phyloP scores from a whole-genome alignment of 2,888 invertebrate species.

The Hyposoter didymator region DNA sequence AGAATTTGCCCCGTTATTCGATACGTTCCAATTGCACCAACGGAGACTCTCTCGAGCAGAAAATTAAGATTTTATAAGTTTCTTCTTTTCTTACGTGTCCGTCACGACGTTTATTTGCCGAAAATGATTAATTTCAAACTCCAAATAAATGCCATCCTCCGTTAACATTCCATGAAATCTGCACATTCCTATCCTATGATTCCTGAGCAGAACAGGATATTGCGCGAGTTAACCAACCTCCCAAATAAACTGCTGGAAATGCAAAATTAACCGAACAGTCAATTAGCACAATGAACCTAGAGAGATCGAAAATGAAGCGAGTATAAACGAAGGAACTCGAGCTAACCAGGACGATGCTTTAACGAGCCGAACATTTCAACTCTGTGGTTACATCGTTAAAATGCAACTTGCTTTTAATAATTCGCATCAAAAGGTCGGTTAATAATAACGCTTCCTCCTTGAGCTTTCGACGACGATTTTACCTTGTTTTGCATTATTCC shows the following conservation, averaged over 20 bases:
- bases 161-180: not conserved
- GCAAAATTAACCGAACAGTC: conserved; percentile 49
- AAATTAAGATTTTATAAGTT: not conserved
- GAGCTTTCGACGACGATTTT: not conserved
- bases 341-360: conserved; percentile 43
- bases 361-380: conserved; percentile 56
- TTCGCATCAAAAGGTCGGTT: conserved; percentile 41
- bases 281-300: conserved; percentile 44
- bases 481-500: not conserved
- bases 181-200: not conserved
- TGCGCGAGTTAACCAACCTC: not conserved
- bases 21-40: not conserved
- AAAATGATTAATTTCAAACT: not conserved
- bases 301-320: conserved; percentile 7
- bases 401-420: conserved; percentile 47
- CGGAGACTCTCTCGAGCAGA: not conserved
- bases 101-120: not conserved
- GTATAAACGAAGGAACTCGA: not conserved
- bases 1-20: not conserved
- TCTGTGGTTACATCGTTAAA: conserved; percentile 40
- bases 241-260: conserved; percentile 35
- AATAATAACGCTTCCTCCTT: conserved; percentile 33
- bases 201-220: too few relatives aligned
- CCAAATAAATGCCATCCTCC: not conserved
- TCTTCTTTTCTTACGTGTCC: not conserved